Base-by-base conservation (phyloP, 2,113 vertebrate species). In the Peucedramus taeniatus region DNA sequence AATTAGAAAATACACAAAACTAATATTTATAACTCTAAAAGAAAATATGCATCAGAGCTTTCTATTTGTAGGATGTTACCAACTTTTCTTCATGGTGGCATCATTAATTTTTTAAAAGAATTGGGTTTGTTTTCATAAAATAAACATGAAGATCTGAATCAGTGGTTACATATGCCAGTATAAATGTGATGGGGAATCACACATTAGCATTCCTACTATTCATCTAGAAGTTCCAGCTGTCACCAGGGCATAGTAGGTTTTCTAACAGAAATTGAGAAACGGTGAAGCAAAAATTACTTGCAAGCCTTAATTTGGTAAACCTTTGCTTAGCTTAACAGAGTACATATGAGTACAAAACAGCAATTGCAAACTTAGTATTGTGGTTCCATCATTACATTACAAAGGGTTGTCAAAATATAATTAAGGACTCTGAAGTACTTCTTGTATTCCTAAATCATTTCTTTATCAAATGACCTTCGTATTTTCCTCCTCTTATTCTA, bases 391-490 rank as follows among this genome's bases (percentile, higher is more conserved):
- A 84, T 79, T 61, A 80, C 33, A 69, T 90, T 96, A 85, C 85
- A 91, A 91, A 95, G 75, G 59, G 28, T 66, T 69, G 81, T 97
- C 96, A 93, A 96, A 95, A 95, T 93, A 65, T 69, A 94, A 64
- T 85, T 54, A 94, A 92, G 65, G 78, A 59, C 83, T 47, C 42
- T 60, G 65, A 94, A 91, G 26, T 70, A 71, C 31, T 64, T 93
- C 10, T 76, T 89, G 18, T 77, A 22, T 78, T 92, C n/a, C 40
- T 90, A 76, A 91, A 85, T 68, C 3, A 79, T 83, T 84, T 56
- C 26, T 89, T 94, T 87, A 71, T 84, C 81, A 85, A 96, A 65
- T 87, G 63, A 61, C 75, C 37, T 89, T 75, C 27, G 7, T 57
- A 15, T 94, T 90, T 88, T 87, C 57, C 84, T 89, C 57, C 51